Conservation (phyloP, 2,797 vertebrate genomes). For the Coracias cyanogaster region DNA sequence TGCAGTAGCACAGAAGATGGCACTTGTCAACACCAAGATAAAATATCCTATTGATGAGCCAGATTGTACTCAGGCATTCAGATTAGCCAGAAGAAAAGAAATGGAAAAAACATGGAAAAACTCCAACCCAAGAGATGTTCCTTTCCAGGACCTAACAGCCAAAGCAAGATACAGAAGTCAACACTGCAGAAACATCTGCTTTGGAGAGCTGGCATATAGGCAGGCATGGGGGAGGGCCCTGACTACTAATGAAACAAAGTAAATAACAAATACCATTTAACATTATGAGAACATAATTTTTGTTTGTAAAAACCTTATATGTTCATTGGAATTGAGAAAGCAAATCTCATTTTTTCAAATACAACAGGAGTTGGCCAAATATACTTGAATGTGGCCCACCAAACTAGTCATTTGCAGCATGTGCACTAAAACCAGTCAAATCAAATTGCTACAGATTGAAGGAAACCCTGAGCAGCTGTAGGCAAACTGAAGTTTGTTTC, state of each 20-base stretch:
- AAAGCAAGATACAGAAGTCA: neutral
- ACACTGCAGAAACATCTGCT: neutral
- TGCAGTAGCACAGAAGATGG: constrained; percentile 13
- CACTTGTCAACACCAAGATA: constrained; percentile 17
- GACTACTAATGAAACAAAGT: constrained; percentile 24
- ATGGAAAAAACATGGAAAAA: neutral
- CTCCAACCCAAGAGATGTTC: neutral
- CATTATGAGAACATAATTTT: constrained; percentile 52
- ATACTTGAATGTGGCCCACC: neutral
- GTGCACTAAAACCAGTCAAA: neutral
- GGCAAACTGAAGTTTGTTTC: neutral
- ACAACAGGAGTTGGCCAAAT: neutral
- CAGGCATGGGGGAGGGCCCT: neutral
- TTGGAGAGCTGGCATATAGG: neutral
- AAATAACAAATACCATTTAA: constrained; percentile 12
- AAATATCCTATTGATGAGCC: constrained; percentile 13
- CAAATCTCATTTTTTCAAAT: constrained; percentile 36
- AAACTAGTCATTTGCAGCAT: neutral
- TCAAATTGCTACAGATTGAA: neutral
- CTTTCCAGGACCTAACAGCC: neutral
- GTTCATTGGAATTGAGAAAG: constrained; percentile 1
- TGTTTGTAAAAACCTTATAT: neutral
- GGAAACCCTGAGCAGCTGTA: neutral
- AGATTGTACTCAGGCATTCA: neutral
- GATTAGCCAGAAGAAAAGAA: neutral